Percentiles rank a stretch among this genome's conserved stretches.
Evolutionary conservation across 2,797 vertebrate genomes (phyloP).

Genomic region (Muscicapa striata): DNA sequence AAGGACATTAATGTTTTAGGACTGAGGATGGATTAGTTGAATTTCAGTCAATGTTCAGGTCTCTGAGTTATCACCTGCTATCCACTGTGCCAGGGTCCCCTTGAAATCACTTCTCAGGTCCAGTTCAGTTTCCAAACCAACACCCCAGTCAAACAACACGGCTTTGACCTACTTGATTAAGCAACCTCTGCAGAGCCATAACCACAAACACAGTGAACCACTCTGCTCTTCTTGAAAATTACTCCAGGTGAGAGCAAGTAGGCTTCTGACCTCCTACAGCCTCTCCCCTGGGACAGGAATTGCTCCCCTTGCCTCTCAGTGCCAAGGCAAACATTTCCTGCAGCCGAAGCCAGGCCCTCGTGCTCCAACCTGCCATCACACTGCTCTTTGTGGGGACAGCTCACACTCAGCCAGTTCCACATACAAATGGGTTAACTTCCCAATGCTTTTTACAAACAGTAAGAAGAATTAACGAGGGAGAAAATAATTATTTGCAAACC

Average conservation of each 20-base stretch:
- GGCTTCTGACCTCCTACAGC: background rate
- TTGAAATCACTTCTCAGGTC: background rate
- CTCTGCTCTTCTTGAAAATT: background rate
- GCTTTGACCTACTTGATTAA: background rate
- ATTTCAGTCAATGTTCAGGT: background rate
- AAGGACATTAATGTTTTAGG: background rate
- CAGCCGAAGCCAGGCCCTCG: accelerated
- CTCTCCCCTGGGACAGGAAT: background rate
- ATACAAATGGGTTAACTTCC: background rate
- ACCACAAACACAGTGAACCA: background rate
- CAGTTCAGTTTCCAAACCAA: background rate
- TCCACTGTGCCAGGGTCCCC: background rate
- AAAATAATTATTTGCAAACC: conserved; percentile 48
- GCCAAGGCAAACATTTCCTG: background rate
- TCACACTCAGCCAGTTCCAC: background rate
- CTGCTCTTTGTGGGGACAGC: background rate
- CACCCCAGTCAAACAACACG: background rate
- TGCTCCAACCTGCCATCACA: background rate
- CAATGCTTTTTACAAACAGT: background rate
- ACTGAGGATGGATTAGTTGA: background rate
- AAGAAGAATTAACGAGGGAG: conserved; percentile 2
- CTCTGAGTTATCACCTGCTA: background rate
- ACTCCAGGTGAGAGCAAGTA: background rate
- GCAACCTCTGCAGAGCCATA: accelerated
- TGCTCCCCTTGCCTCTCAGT: background rate